phyloP scores from a whole-genome alignment of 1,140 invertebrate genomes.

The Formica selysi region DNA sequence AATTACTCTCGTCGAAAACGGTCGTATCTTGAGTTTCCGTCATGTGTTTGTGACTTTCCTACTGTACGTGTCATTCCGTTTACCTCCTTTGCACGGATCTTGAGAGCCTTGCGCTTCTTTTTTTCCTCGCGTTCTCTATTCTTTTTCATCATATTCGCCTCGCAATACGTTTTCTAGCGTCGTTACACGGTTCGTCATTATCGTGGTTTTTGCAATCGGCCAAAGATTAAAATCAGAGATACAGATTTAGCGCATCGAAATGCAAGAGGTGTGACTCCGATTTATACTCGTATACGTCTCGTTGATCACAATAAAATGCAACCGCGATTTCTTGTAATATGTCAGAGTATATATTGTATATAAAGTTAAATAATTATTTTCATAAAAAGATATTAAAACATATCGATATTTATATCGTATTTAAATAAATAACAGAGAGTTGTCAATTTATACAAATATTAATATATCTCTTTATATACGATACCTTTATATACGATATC shows the following conservation, averaged over 20 bases:
- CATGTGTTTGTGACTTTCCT: neutral
- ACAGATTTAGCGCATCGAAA: neutral
- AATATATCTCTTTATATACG: neutral
- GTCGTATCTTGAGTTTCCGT: neutral
- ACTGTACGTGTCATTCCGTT: slow-evolving; percentile 12
- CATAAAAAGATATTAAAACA: neutral
- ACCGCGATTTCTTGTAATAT: neutral
- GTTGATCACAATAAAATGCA: neutral
- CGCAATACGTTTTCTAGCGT: slow-evolving; percentile 11
- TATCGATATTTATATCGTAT: neutral
- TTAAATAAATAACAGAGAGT: neutral
- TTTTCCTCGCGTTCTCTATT: slow-evolving; percentile 42
- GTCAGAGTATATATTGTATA: neutral
- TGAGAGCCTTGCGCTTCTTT: slow-evolving; percentile 57
- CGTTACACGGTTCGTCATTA: slow-evolving; percentile 16
- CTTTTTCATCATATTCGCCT: slow-evolving; percentile 5
- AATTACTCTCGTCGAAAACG: slow-evolving; percentile 24
- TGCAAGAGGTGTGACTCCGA: neutral
- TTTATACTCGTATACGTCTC: too few relatives aligned
- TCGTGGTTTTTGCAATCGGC: slow-evolving; percentile 10
- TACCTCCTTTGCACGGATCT: slow-evolving; percentile 43
- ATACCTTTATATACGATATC: neutral
- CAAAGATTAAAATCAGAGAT: slow-evolving; percentile 54
- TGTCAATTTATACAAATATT: neutral
- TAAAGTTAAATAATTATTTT: neutral